Evolutionary conservation across 64 coral and sea anemone genomes (phyloP).

Genomic region (Stichodactyla mertensii): DNA sequence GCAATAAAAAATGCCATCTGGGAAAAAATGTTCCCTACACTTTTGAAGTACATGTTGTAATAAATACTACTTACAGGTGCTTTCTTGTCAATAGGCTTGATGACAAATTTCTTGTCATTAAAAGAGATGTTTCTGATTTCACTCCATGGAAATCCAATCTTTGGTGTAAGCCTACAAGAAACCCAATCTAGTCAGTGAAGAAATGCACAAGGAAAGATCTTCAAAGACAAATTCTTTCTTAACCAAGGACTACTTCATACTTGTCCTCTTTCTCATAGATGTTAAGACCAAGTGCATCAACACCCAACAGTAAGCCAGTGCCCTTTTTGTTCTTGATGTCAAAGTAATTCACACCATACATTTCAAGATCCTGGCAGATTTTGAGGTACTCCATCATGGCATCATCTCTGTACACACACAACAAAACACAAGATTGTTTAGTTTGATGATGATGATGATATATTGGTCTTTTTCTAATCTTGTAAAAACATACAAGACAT

Average conservation of each 20-base stretch:
- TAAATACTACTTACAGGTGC: constrained; percentile 69
- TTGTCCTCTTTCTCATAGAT: constrained; percentile 92
- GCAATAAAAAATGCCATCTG: too few relatives aligned
- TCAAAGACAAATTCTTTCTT: not conserved
- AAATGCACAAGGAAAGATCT: too few relatives aligned
- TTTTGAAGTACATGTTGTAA: too few relatives aligned
- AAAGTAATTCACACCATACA: constrained; percentile 98
- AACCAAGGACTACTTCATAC: not conserved
- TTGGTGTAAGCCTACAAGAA: constrained; percentile 73
- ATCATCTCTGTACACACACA: constrained; percentile 52
- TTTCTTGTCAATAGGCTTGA: constrained; percentile 99
- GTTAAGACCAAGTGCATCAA: constrained; percentile 86
- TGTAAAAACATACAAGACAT: too few relatives aligned
- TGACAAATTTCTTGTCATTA: constrained; percentile 98
- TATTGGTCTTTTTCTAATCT: too few relatives aligned
- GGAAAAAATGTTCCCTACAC: too few relatives aligned
- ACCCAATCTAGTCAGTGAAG: not conserved
- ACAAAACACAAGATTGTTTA: not conserved
- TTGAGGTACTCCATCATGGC: constrained; percentile 91
- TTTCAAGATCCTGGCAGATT: constrained; percentile 87
- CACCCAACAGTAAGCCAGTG: constrained; percentile 70
- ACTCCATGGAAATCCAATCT: constrained; percentile 99
- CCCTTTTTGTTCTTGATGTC: constrained; percentile 96
- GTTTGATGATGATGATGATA: too few relatives aligned
- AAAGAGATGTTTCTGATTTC: constrained; percentile 99